Conservation (phyloP, 1,140 invertebrate species). For the Eulimnadia texana region DNA sequence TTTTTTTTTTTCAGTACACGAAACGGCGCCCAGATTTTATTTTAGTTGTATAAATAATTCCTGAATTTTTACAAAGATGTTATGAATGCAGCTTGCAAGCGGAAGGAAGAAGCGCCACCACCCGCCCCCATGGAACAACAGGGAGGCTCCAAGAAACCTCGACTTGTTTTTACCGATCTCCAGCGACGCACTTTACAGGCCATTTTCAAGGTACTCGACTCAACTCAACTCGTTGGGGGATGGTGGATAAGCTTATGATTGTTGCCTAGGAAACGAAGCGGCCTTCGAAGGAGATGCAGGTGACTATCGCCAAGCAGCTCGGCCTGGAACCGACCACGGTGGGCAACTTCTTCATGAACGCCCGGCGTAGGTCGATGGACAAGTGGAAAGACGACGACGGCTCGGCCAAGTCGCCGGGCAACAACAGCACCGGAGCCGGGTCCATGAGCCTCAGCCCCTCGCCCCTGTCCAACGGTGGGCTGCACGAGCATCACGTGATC, state of each 20-base stretch:
- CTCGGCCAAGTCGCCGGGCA: conserved; percentile 12
- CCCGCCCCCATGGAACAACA: conserved; percentile 37
- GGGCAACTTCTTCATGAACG: conserved; percentile 99
- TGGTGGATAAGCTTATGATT: too few species aligned
- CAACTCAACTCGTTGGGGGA: not conserved
- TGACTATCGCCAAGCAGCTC: conserved; percentile 93
- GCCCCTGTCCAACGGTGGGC: not conserved
- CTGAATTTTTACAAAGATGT: not conserved
- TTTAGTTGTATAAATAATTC: not conserved
- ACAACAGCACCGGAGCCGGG: conserved; percentile 2
- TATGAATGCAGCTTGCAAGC: conserved; percentile 64
- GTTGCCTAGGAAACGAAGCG: conserved; percentile 94
- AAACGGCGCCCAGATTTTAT: not conserved
- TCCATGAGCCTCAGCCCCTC: not conserved
- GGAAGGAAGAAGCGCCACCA: conserved; percentile 78
- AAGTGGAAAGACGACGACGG: conserved; percentile 87
- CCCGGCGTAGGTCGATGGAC: conserved; percentile 89
- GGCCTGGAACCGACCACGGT: conserved; percentile 97
- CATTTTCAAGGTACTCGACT: conserved; percentile 75
- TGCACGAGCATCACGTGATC: conserved; percentile 5
- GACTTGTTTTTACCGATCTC: conserved; percentile 99
- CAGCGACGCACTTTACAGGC: conserved; percentile 98
- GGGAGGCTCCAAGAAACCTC: conserved; percentile 92
- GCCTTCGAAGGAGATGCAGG: conserved; percentile 99
- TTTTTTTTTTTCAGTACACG: not conserved